Evolutionary conservation across 2,113 vertebrate species (phyloP), one percentile per base, ranked within the genome.

Genomic region (Holacanthus passer): DNA sequence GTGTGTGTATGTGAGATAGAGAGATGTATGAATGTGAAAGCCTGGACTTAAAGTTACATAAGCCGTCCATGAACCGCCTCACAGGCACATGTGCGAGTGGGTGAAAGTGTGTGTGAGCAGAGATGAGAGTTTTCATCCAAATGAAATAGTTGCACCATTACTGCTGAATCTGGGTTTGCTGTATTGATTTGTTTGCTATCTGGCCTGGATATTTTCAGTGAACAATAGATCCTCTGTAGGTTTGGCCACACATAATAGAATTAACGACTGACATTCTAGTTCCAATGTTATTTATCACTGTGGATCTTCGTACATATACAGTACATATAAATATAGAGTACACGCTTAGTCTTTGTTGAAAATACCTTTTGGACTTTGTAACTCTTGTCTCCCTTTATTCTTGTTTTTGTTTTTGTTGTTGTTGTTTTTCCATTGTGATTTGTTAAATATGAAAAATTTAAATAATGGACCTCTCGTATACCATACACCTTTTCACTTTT

Each of bases 41-140:
- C 84, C 4, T 65, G 68, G 74, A 78, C 55, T 74, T 63, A 53
- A 20, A 60, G 80, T 94, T 94, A 93, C 82, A 79, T 93, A 94
- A 94, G 77, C 87, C 73, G 69, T 83, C 79, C 56, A 56, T 43
- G 60, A 82, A 47, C 85, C 79, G 63, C 59, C 45, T 83, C 32
- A 48, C 47, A 85, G 41, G 70, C 72, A 64, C 68, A 24, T 65
- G 56, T 77, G 88, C 16, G 43, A 16, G 60, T 65, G 53, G 10
- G 77, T 39, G 47, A 39, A 35, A 11, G 19, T 76, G 63, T 59
- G 45, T 47, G 70, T 56, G 60, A 55, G 45, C 56, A 53, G 37
- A 0, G 17, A 56, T 66, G 39, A 81, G 53, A 48, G 80, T 67
- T 82, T 89, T 84, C 64, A 78, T 81, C 10, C 29, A 62, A 76